Percentiles rank a stretch among this genome's conserved stretches.
These are phyloP conservation scores for Masnerella sp. DNA, from an alignment of 2,888 invertebrate genomes.

Conservation along the genomic window DNA sequence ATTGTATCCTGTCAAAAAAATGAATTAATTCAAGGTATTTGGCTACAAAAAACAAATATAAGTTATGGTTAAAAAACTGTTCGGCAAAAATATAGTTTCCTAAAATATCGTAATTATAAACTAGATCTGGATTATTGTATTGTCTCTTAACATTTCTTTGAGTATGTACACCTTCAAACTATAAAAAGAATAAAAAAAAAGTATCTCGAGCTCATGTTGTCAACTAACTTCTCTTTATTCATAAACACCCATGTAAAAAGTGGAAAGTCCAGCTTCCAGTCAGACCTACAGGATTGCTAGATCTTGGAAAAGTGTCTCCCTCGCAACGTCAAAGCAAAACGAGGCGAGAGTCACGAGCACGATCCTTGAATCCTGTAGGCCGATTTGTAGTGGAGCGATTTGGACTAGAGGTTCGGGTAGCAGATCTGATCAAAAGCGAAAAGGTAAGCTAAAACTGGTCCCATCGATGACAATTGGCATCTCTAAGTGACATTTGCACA, in stretches of 20 bases:
- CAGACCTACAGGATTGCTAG: no score
- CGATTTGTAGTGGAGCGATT: constrained; percentile 62
- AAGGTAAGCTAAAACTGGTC: constrained; percentile 46
- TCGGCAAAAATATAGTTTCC: no score
- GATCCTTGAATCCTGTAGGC: constrained; percentile 37
- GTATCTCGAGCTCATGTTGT: constrained; percentile 23
- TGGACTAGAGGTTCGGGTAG: constrained; percentile 65
- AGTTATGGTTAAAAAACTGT: no score
- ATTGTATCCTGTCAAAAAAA: no score
- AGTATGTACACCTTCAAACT: no score
- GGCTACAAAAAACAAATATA: no score
- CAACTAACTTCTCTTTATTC: constrained; percentile 44
- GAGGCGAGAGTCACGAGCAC: background rate
- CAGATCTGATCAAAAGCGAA: constrained; percentile 71
- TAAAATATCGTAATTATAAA: background rate
- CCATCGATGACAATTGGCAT: constrained; percentile 18
- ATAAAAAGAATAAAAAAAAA: no score
- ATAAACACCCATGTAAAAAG: constrained; percentile 42
- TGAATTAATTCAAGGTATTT: no score
- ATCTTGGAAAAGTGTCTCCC: no score
- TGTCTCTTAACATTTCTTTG: background rate
- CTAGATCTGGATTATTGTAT: background rate
- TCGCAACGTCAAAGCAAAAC: no score
- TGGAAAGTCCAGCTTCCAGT: no score
- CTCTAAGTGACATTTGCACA: constrained; percentile 41